These are phyloP conservation scores for Stichopus chloronotus DNA, from an alignment of 35 echinoderm and acorn worm genomes.

Conservation along the genomic window DNA sequence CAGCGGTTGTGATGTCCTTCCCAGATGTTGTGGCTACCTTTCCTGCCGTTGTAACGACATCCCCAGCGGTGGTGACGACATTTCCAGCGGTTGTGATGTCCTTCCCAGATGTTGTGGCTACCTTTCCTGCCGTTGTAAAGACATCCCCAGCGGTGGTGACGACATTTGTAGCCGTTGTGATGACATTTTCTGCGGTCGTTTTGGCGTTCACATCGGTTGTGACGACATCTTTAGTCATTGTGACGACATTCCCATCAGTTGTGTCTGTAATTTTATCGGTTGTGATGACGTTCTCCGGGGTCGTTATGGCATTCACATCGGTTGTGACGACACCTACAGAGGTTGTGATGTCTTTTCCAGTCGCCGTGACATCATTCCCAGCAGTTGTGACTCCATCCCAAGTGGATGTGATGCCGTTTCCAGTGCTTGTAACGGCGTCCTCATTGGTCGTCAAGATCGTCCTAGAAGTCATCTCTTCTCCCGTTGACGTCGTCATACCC, in stretches of 20 bases:
- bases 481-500: background rate
- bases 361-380: background rate
- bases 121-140: too few species aligned
- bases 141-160: background rate
- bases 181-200: background rate
- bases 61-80: background rate
- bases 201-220: background rate
- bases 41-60: background rate
- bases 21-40: background rate
- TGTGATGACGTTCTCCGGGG: background rate
- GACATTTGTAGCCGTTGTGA: background rate
- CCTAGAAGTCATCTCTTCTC: background rate
- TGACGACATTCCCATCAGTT: background rate
- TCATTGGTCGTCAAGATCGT: background rate
- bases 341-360: background rate
- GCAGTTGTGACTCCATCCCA: background rate
- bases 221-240: background rate
- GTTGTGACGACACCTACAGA: background rate
- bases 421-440: background rate
- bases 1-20: background rate
- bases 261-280: background rate
- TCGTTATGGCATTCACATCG: background rate
- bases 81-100: background rate
- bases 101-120: background rate
- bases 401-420: too few species aligned